Evolutionary conservation across 2,888 invertebrate species (phyloP).

Genomic region (Amphipyra berbera): DNA sequence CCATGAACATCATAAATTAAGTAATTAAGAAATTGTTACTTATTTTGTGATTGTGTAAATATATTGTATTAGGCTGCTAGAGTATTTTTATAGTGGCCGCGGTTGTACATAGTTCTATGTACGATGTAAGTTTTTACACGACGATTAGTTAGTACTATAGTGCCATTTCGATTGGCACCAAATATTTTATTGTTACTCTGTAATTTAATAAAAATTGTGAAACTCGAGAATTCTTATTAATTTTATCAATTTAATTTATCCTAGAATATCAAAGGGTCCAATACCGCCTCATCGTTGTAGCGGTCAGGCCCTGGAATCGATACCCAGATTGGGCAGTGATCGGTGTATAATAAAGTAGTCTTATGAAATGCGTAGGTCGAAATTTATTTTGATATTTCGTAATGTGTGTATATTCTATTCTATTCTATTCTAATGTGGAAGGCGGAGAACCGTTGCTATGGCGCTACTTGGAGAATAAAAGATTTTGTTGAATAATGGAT

Average conservation of each 20-base stretch:
- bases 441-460: too few relatives aligned
- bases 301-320: too few relatives aligned
- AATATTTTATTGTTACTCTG: conserved; percentile 82
- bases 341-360: too few relatives aligned
- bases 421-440: too few relatives aligned
- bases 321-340: too few relatives aligned
- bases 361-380: too few relatives aligned
- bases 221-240: conserved; percentile 25
- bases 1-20: conserved; percentile 40
- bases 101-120: conserved; percentile 74
- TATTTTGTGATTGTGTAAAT: conserved; percentile 70
- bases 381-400: too few relatives aligned
- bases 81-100: conserved; percentile 70
- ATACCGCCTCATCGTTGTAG: too few relatives aligned
- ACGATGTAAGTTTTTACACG: conserved; percentile 82
- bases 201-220: conserved; percentile 75
- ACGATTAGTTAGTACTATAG: conserved; percentile 70
- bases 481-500: too few relatives aligned
- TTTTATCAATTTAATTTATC: neutral
- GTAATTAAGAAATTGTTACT: conserved; percentile 55
- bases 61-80: conserved; percentile 58
- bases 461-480: too few relatives aligned
- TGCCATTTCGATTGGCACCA: conserved; percentile 82
- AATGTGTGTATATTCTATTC: too few relatives aligned
- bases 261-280: too few relatives aligned